Conservation (phyloP, 2,113 vertebrate species). For the Illadopsis cleaveri region DNA sequence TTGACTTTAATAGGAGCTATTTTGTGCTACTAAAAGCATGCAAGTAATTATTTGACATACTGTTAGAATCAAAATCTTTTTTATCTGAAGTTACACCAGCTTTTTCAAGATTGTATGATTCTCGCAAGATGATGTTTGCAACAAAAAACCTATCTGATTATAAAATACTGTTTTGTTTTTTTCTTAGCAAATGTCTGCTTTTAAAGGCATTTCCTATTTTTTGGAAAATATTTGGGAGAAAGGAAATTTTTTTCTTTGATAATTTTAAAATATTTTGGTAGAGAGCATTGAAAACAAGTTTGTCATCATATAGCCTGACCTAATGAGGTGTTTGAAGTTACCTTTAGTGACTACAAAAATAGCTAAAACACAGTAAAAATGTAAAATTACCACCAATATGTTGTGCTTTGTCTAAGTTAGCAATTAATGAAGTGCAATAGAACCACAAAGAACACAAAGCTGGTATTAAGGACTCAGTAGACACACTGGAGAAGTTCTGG, state of each 20-base stretch:
- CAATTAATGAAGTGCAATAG: not conserved
- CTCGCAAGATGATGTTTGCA: not conserved
- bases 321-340: not conserved
- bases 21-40: not conserved
- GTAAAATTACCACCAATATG: not conserved
- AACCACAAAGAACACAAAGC: not conserved
- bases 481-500: not conserved
- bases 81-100: not conserved
- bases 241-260: not conserved
- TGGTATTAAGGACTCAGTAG: not conserved
- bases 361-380: not conserved
- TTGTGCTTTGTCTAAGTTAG: not conserved
- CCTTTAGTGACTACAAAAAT: not conserved
- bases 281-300: not conserved
- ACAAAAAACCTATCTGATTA: not conserved
- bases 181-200: not conserved
- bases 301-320: not conserved
- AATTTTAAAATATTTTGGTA: not conserved
- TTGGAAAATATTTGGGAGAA: not conserved
- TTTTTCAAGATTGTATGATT: not conserved
- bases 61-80: not conserved
- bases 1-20: not conserved
- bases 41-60: not conserved
- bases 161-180: not conserved
- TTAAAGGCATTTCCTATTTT: not conserved